A percentile compares a stretch with the other conserved stretches of the same genome.
Evolutionary conservation across 1,140 invertebrate species (phyloP).

Genomic region (Araneus ventricosus): DNA sequence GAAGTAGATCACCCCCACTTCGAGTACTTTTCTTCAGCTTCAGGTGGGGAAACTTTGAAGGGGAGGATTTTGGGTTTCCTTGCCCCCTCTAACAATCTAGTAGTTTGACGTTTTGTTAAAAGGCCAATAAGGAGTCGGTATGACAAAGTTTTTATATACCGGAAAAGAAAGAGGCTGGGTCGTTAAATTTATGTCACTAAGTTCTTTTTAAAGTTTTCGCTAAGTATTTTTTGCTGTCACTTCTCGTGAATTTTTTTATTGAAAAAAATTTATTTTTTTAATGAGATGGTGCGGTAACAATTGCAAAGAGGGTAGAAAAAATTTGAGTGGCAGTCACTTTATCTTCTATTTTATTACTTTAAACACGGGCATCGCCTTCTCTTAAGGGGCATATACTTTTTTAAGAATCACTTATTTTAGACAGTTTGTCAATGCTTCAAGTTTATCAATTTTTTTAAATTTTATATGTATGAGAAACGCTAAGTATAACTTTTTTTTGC

Average conservation of each 20-base stretch:
- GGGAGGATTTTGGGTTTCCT: background rate
- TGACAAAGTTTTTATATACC: conserved; percentile 10
- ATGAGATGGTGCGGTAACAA: background rate
- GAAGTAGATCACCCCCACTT: background rate
- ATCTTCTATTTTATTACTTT: too few relatives aligned
- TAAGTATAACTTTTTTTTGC: too few relatives aligned
- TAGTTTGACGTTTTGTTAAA: background rate
- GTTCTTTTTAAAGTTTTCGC: background rate
- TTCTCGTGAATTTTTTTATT: background rate
- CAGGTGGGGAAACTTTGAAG: conserved; percentile 2
- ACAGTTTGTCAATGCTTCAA: too few relatives aligned
- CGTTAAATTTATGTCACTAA: conserved; percentile 10
- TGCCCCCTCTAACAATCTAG: background rate
- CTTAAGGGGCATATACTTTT: too few relatives aligned
- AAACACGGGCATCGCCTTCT: too few relatives aligned
- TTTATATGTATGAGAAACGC: too few relatives aligned
- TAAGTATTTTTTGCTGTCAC: background rate
- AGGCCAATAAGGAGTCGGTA: background rate
- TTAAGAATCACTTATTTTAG: too few relatives aligned
- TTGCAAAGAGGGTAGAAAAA: background rate
- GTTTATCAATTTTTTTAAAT: too few relatives aligned
- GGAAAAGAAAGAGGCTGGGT: background rate
- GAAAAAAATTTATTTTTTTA: background rate
- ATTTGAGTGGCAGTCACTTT: too few relatives aligned
- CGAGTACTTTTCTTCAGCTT: conserved; percentile 37